These are phyloP conservation scores for Ascaphus truei DNA, from an alignment of 2,113 vertebrate species.

Conservation along the genomic window DNA sequence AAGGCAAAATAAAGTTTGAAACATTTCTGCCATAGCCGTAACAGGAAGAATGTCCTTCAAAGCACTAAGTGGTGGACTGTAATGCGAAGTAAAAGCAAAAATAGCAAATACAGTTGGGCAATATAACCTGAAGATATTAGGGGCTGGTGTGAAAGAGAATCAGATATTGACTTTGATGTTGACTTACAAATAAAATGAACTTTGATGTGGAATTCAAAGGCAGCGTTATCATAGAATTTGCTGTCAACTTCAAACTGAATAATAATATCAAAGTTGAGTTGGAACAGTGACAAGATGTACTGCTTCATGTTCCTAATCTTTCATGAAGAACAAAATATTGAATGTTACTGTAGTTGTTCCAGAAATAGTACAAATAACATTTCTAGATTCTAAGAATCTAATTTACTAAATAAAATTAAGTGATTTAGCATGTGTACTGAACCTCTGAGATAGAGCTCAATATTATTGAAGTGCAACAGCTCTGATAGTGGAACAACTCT, in stretches of 20 bases:
- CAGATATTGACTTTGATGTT: slow-evolving; percentile 24
- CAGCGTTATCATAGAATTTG: slow-evolving; percentile 10
- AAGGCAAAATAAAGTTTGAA: too few species aligned
- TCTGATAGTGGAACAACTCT: too few species aligned
- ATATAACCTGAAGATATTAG: not conserved
- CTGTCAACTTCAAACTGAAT: slow-evolving; percentile 30
- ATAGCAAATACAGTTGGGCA: not conserved
- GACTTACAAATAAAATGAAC: slow-evolving; percentile 29
- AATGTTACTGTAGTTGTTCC: not conserved
- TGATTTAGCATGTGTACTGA: too few species aligned
- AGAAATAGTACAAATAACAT: too few species aligned
- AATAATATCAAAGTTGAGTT: slow-evolving; percentile 21
- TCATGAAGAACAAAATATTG: slow-evolving; percentile 4
- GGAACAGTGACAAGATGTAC: slow-evolving; percentile 24
- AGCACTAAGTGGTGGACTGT: too few species aligned
- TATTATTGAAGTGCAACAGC: too few species aligned
- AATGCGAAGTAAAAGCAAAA: too few species aligned
- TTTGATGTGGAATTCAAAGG: slow-evolving; percentile 34
- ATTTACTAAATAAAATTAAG: too few species aligned
- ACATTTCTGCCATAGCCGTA: too few species aligned
- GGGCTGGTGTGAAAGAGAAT: not conserved
- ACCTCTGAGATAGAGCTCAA: too few species aligned
- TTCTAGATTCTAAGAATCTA: too few species aligned
- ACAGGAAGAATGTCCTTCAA: too few species aligned
- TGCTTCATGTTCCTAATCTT: slow-evolving; percentile 3